Conservation (phyloP, 1,140 invertebrate species). For the Drosophila arawakana region DNA sequence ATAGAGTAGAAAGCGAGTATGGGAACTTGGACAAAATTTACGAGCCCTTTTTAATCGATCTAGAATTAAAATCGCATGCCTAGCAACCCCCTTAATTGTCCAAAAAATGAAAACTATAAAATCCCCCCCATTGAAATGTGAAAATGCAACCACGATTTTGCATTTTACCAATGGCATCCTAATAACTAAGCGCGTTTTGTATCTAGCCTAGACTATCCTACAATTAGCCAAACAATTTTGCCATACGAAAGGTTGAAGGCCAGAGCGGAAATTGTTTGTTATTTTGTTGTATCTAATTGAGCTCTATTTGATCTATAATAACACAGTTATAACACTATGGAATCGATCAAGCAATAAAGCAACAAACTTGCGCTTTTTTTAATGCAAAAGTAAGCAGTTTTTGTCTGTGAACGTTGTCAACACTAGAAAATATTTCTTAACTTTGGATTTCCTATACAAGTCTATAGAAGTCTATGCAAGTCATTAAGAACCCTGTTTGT, state of each 20-base stretch:
- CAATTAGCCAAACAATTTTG: conserved; percentile 12
- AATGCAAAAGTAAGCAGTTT: no score
- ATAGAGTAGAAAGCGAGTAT: background rate
- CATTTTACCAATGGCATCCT: conserved; percentile 42
- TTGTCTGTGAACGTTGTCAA: no score
- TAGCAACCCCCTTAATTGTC: conserved; percentile 41
- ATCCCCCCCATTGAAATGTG: background rate
- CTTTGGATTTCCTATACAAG: no score
- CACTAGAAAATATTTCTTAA: no score
- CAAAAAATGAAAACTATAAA: conserved; percentile 5
- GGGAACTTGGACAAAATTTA: conserved; percentile 33
- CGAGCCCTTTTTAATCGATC: conserved; percentile 52
- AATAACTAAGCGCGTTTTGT: conserved; percentile 20
- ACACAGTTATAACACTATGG: background rate
- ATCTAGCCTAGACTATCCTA: conserved; percentile 1
- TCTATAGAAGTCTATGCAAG: no score
- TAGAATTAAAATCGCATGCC: conserved; percentile 53
- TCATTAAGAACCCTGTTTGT: no score
- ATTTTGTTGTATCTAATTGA: background rate
- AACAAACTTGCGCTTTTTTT: no score
- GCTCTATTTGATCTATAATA: background rate
- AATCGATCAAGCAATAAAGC: background rate
- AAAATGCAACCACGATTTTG: conserved; percentile 29
- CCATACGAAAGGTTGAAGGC: background rate
- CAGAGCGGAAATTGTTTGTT: background rate